Evolutionary conservation across 2,113 vertebrate genomes (phyloP).

Genomic region (Rousettus leschenaultii): DNA sequence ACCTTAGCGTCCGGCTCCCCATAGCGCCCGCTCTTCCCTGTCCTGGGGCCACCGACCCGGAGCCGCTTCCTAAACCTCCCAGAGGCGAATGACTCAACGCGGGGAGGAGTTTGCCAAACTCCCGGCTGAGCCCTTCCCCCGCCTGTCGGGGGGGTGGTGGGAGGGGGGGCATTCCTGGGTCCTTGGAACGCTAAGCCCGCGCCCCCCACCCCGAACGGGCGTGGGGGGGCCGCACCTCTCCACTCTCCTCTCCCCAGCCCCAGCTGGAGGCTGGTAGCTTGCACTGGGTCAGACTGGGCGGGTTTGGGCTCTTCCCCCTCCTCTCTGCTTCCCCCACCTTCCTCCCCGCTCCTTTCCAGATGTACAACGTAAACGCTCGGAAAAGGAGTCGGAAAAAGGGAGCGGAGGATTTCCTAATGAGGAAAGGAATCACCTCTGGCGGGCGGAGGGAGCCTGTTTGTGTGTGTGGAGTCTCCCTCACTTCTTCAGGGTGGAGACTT

Average conservation of each 20-base stretch:
- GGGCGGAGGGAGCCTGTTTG: constrained; percentile 27
- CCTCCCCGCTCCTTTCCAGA: constrained; percentile 66
- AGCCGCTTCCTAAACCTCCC: constrained; percentile 78
- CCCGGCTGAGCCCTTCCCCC: constrained; percentile 70
- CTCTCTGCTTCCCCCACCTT: not conserved
- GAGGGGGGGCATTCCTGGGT: constrained; percentile 71
- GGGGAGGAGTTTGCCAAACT: constrained; percentile 76
- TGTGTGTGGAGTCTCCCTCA: constrained; percentile 34
- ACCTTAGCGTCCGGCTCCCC: constrained; percentile 62
- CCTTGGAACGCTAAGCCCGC: constrained; percentile 37
- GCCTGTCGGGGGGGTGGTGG: constrained; percentile 40
- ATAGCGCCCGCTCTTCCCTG: constrained; percentile 72
- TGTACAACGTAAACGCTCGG: constrained; percentile 74
- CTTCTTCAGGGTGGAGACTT: not conserved
- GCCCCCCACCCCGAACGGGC: constrained; percentile 65
- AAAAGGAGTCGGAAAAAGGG: constrained; percentile 76
- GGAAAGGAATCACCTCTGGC: constrained; percentile 73
- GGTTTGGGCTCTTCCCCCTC: constrained; percentile 58
- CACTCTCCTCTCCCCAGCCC: constrained; percentile 38
- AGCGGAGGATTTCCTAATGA: constrained; percentile 76
- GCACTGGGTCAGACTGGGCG: constrained; percentile 67
- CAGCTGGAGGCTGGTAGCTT: constrained; percentile 58
- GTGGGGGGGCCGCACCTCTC: constrained; percentile 47
- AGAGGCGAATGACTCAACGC: constrained; percentile 78
- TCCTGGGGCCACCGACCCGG: constrained; percentile 77